Evolutionary conservation across 2,113 vertebrate species (phyloP).

Genomic region (Illadopsis cleaveri): DNA sequence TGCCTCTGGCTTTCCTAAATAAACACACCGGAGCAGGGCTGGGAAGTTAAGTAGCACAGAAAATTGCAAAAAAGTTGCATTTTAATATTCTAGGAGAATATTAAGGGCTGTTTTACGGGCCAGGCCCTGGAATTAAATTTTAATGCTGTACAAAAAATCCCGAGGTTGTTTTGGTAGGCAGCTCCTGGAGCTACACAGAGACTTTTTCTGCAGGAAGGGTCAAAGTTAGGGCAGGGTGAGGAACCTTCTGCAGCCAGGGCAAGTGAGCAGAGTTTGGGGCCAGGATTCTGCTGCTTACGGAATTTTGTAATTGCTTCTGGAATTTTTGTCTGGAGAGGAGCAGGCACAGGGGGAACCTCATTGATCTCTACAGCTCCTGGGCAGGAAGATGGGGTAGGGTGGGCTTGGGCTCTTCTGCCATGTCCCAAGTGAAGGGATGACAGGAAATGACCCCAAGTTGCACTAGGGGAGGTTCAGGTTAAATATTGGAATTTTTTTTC

Average conservation of each 20-base stretch:
- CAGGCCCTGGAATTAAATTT: neutral
- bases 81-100: neutral
- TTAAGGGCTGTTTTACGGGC: neutral
- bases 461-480: neutral
- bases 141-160: neutral
- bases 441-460: neutral
- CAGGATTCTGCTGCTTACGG: accelerated
- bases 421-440: neutral
- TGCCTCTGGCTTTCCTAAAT: slow-evolving; percentile 1
- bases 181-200: neutral
- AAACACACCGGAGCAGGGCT: neutral
- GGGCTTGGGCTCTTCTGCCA: neutral
- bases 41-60: neutral
- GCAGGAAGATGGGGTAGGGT: neutral
- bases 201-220: neutral
- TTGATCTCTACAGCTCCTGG: neutral
- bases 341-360: no score
- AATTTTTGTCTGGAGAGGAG: neutral
- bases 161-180: neutral
- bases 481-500: accelerated
- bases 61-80: neutral
- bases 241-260: neutral
- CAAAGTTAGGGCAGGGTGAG: neutral
- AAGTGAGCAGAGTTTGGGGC: neutral
- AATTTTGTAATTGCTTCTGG: accelerated